Base-by-base conservation (phyloP, 2,113 vertebrate genomes). In the Dicaeum eximium region DNA sequence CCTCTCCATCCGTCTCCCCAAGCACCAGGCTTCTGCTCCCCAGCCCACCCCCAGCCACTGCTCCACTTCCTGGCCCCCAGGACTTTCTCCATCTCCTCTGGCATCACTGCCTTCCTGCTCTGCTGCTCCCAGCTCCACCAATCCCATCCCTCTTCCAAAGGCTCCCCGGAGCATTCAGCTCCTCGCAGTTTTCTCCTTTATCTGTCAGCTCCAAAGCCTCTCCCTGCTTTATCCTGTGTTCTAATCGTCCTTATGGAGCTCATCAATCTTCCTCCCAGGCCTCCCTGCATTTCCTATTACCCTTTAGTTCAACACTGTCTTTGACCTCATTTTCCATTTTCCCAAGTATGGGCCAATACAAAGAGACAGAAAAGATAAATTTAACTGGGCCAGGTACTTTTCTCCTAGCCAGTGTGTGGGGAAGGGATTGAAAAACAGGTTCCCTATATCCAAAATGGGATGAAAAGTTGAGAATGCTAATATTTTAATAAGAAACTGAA, bases 41-140 rank as follows among this genome's bases (percentile, higher is more conserved):
- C 72, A 80, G 50, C 38, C 16, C 67, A 45, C 27, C 35, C 69
- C 37, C 30, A 77, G 57, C 23, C 47, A 27, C 11, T 56, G 31
- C 45, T 75, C 28, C 33, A 15, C 9, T 19, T 45, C 38, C 40
- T 23, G n/a, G 17, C 24, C 33, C 45, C 42, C 80, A 57, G 33
- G 44, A 50, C n/a, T 9, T 48, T 35, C 47, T 35, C 44, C 60
- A 81, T 23, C 65, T 35, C 58, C 50, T 48, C 25, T 0, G 1
- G n/a, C 48, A 48, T 11, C 0, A 0, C 8, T 45, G 33, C 12
- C n/a, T 79, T 56, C 47, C 61, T 60, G 45, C 72, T 40, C 25
- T 70, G 50, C 56, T 69, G 37, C 37, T 80, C 61, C 53, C 30
- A 50, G 10, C 37, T 54, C 50, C 45, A 33, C 19, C 54, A 57